Evolutionary conservation across 2,113 vertebrate genomes (phyloP), one percentile per base, ranked within the genome.

Genomic region (Rafetus swinhoei): DNA sequence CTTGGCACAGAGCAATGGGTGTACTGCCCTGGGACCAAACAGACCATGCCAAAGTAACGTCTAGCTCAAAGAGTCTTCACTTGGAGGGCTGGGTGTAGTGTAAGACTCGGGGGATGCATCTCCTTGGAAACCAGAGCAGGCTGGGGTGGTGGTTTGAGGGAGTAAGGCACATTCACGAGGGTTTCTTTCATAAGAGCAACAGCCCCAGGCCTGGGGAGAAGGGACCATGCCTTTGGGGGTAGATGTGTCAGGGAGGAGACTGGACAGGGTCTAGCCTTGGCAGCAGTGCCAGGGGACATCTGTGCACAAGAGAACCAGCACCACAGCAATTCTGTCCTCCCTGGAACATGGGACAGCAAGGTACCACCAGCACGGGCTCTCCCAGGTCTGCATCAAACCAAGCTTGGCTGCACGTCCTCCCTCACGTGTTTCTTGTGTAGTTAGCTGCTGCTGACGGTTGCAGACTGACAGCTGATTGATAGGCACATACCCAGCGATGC

Each of bases 341-440:
- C 25, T 60, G 59, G 86, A 45, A 27, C 8, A 1, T n/a, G 54
- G 24, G 2, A 50, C 39, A 39, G 57, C 0, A 6, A 18, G 6
- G 3, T 25, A 35, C 15, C 62, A 87, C 53, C n/a, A 24, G 65
- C 56, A 29, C 29, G 29, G 29, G 3, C 32, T 92, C 53, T 86
- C 39, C 85, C 15, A 65, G 14, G 16, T 65, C 62, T 32, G 14
- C 62, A 10, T n/a, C 62, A n/a, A n/a, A 16, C 62, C 62, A 8
- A 65, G 29, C 15, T 7, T n/a, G 62, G 29, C 62, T 65, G 62
- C 62, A 32, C 15, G 15, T 32, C 62, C 62, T 18, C 60, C 60
- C 60, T 62, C 60, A 24, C 13, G 60, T 62, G 60, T 62, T 14
- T 32, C 29, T 65, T 65, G 62, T 65, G 32, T 14, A 16, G 14